A percentile compares a stretch with the other conserved stretches of the same genome.
Evolutionary conservation across 2,888 invertebrate genomes (phyloP).

Genomic region (Pocota personata): DNA sequence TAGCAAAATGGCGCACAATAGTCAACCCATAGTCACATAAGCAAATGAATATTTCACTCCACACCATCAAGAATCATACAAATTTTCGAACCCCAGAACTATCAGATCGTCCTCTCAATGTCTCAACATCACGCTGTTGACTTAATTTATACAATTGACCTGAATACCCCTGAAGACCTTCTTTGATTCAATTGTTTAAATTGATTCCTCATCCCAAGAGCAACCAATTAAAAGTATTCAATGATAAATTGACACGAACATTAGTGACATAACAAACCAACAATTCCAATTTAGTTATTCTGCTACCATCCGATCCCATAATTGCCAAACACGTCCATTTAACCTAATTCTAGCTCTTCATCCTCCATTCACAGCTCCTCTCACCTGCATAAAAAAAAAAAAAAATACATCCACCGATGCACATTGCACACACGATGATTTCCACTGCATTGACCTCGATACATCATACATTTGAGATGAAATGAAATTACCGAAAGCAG

Average conservation of each 20-base stretch:
- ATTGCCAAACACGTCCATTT: conserved; percentile 45
- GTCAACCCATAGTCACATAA: no score
- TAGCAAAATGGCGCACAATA: no score
- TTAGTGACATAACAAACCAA: conserved; percentile 3
- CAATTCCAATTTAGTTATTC: conserved; percentile 14
- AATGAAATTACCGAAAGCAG: conserved; percentile 59
- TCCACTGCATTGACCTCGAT: conserved; percentile 67
- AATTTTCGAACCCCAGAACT: no score
- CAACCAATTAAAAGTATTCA: conserved; percentile 32
- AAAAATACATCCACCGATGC: conserved; percentile 3
- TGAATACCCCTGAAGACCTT: not conserved
- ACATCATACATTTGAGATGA: conserved; percentile 59
- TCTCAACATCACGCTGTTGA: not conserved
- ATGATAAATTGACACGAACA: conserved; percentile 15
- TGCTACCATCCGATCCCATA: conserved; percentile 18
- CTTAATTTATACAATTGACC: conserved; percentile 48
- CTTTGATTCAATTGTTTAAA: conserved; percentile 17
- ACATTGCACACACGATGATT: conserved; percentile 33
- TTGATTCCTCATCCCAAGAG: conserved; percentile 19
- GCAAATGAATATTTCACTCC: no score
- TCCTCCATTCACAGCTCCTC: not conserved
- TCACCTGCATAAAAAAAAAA: conserved; percentile 26
- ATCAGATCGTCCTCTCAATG: not conserved
- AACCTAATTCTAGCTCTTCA: conserved; percentile 36
- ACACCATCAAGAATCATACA: no score